A percentile compares a stretch with the other conserved stretches of the same genome.
These are phyloP conservation scores for Eulithis testata DNA, from an alignment of 2,888 invertebrate genomes.

Conservation along the genomic window DNA sequence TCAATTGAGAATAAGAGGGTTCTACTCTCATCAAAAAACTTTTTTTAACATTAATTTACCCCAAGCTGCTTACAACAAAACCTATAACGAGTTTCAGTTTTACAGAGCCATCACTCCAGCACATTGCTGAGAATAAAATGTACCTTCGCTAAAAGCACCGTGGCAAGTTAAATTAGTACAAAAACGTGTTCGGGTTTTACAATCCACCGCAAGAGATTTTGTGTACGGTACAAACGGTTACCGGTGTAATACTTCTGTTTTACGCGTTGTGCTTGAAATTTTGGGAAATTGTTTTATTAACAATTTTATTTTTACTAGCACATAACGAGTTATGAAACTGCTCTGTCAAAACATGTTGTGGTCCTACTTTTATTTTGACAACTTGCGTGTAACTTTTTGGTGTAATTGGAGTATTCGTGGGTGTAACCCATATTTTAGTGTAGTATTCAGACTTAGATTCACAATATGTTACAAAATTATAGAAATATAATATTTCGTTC, in stretches of 20 bases:
- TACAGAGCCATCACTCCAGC: constrained; percentile 2
- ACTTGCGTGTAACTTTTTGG: no score
- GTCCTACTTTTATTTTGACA: no score
- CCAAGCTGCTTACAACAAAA: not conserved
- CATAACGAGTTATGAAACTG: no score
- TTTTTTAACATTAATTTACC: not conserved
- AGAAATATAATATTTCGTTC: no score
- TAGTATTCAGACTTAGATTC: no score
- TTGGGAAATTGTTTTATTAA: not conserved
- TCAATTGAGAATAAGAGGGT: no score
- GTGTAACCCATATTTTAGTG: no score
- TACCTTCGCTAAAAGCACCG: constrained; percentile 51
- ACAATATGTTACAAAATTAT: no score
- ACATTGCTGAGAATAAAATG: constrained; percentile 29
- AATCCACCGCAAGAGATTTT: constrained; percentile 55
- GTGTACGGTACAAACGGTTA: constrained; percentile 51
- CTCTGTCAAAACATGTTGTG: no score
- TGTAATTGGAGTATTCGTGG: no score
- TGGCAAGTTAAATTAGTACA: constrained; percentile 67
- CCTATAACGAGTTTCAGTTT: not conserved
- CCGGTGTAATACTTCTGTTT: constrained; percentile 50
- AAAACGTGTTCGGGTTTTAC: constrained; percentile 68
- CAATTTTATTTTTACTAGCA: not conserved
- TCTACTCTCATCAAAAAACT: not conserved
- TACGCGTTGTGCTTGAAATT: constrained; percentile 35